Base-by-base conservation (phyloP, 2,888 invertebrate genomes). In the Halictus quadricinctus region DNA sequence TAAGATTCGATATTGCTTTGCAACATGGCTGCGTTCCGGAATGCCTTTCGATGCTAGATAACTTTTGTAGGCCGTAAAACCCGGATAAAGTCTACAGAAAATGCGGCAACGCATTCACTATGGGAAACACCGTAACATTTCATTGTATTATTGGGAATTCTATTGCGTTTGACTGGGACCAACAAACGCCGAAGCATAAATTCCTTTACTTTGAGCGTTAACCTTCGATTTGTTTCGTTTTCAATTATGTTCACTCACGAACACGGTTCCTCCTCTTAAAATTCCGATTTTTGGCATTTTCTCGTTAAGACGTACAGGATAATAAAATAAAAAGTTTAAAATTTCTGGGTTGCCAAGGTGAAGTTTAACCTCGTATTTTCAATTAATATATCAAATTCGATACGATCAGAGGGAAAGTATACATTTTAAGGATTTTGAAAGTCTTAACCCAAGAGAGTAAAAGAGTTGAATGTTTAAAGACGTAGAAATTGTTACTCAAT, bases 51-150 rank as follows among this genome's bases (percentile, higher is more conserved):
- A 70, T 12, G 48, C 46, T 29, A 41, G 29, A 82, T 75, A 75
- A 72, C 72, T 69, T 73, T 69, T 58, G 66, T 74, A 74, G 60
- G 48, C 48, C 12, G 46, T 80, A 74, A 70, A 80, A 50, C 70
- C 70, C 13, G 5, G 58, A 60, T 21, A 60, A 25, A 8, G 46
- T 66, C 58, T 75, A 43, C 41, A 18, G 48, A 48, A 50, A 29
- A 70, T 70, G 25, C 29, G 41, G 29, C 13, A 15, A 64, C 15
- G 15, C 25, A 29, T 29, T 5, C 18, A 18, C 15, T 29, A 8
- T 64, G 7, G 15, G 15, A 1, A 64, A n/a, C 64, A 25, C 18
- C 0, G 15, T 69, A 69, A 29, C 58, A 15, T 10, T 48, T 41
- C 15, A 72, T 66, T 72, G 36, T 50, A 36, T 50, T 74, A 29